Evolutionary conservation across 1,140 invertebrate genomes (phyloP).

Genomic region (Anastrepha obliqua): DNA sequence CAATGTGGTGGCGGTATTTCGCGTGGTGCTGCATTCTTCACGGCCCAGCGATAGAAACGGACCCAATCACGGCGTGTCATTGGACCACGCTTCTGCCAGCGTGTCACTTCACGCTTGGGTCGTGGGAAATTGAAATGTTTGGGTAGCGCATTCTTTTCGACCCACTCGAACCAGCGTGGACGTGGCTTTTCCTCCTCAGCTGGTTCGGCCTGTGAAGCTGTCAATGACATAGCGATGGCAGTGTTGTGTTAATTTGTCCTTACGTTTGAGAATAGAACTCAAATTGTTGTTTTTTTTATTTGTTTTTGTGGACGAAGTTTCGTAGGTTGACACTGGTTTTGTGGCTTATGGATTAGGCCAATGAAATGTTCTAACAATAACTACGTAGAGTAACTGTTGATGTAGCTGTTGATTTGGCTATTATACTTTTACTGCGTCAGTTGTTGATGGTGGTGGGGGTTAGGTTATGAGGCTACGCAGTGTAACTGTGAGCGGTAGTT

Average conservation of each 20-base stretch:
- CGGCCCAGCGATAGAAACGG: slow-evolving; percentile 61
- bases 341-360: neutral
- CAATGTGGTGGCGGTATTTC: slow-evolving; percentile 55
- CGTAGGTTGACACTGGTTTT: neutral
- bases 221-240: neutral
- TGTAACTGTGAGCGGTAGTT: neutral
- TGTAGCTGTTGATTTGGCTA: neutral
- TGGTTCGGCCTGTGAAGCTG: neutral
- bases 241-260: neutral
- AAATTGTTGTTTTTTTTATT: neutral
- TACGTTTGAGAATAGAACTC: neutral
- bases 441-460: neutral
- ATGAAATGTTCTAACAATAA: neutral
- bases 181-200: slow-evolving; percentile 47
- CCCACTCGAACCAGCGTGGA: slow-evolving; percentile 53
- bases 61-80: slow-evolving; percentile 65
- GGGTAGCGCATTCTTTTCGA: slow-evolving; percentile 56
- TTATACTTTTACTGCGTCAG: neutral
- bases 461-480: neutral
- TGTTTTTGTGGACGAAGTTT: neutral
- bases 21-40: slow-evolving; percentile 52
- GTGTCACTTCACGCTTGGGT: slow-evolving; percentile 48
- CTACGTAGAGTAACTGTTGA: slow-evolving; percentile 12
- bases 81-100: slow-evolving; percentile 66
- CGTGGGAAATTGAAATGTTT: slow-evolving; percentile 43